Base-by-base conservation (phyloP, 2,888 invertebrate species). In the Rhyacophila evoluta region DNA sequence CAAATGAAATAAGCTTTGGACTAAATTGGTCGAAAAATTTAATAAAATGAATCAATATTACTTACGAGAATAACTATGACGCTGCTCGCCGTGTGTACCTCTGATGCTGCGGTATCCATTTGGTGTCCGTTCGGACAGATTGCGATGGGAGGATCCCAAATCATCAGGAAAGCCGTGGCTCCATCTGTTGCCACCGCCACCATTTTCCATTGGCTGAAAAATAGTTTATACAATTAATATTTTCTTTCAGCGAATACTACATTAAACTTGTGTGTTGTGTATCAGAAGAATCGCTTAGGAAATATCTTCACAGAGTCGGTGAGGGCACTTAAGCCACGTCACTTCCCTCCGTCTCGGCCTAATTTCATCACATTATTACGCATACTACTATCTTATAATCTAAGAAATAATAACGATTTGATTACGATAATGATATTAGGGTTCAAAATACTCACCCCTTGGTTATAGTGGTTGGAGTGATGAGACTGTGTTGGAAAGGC, bases 51-150 rank as follows among this genome's bases (percentile, higher is more conserved):
- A n/a, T n/a, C n/a, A 39, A 39, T 39, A 39, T 8, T 55, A 33
- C 55, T 55, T 55, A 55, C 55, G 55, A 1, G 55, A 55, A 71
- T 67, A 74, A 74, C 71, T 70, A 29, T 39, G 70, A 25, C 72
- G 71, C 67, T 68, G 71, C 67, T 79, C 78, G 38, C 83, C 84
- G 38, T 86, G 85, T 19, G 84, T 82, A 68, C 86, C 86, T 79
- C 85, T 84, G 6, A 86, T 85, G 41, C 85, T 85, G 71, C 86
- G 83, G 74, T 84, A 84, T 12, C 85, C 84, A 28, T 86, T 85
- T 1, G 87, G 85, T 12, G 86, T 85, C 39, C 84, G 84, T 2
- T 81, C 78, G 11, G 77, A 73, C 4, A 77, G 75, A n/a, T 77
- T 77, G 25, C 77, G 74, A 38, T 78, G 73, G 1, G 37, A 73